phyloP scores from a whole-genome alignment of 2,797 vertebrate genomes.

The Semotilus atromaculatus region DNA sequence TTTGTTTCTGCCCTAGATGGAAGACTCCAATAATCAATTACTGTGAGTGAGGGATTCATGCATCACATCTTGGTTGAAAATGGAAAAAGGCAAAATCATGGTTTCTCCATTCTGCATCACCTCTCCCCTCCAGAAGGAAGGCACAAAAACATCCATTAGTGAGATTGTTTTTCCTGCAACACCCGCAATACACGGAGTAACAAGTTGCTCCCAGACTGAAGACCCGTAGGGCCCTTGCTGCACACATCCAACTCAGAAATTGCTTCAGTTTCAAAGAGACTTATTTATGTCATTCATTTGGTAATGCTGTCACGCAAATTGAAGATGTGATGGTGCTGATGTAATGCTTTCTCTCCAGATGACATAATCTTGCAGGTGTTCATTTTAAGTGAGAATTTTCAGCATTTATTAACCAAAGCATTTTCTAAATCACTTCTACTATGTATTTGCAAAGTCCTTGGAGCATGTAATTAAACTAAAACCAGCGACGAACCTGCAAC shows the following conservation, averaged over 20 bases:
- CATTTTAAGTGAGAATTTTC: slow-evolving; percentile 2
- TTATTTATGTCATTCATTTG: slow-evolving; percentile 66
- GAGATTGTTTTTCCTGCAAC: slow-evolving; percentile 60
- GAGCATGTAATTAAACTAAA: slow-evolving; percentile 43
- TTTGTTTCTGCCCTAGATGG: slow-evolving; percentile 15
- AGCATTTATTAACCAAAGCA: slow-evolving; percentile 19
- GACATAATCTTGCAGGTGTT: no score
- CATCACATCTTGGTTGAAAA: slow-evolving; percentile 18
- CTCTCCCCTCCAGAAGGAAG: slow-evolving; percentile 45
- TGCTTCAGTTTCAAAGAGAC: slow-evolving; percentile 65
- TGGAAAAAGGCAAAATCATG: slow-evolving; percentile 25
- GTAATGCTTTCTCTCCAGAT: not conserved
- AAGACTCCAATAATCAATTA: slow-evolving; percentile 50
- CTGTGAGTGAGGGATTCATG: slow-evolving; percentile 27
- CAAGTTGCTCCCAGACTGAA: slow-evolving; percentile 62
- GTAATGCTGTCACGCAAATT: slow-evolving; percentile 62
- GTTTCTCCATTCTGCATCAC: slow-evolving; percentile 39
- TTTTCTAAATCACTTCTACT: slow-evolving; percentile 22
- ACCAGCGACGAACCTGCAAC: slow-evolving; percentile 14
- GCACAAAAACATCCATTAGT: slow-evolving; percentile 64
- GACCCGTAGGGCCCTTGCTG: slow-evolving; percentile 65
- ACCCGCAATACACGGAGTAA: slow-evolving; percentile 54
- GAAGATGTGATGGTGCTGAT: slow-evolving; percentile 29
- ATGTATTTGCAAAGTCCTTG: slow-evolving; percentile 21
- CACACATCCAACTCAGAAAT: slow-evolving; percentile 67